phyloP scores from a whole-genome alignment of 2,113 vertebrate species.

The Fulica atra region DNA sequence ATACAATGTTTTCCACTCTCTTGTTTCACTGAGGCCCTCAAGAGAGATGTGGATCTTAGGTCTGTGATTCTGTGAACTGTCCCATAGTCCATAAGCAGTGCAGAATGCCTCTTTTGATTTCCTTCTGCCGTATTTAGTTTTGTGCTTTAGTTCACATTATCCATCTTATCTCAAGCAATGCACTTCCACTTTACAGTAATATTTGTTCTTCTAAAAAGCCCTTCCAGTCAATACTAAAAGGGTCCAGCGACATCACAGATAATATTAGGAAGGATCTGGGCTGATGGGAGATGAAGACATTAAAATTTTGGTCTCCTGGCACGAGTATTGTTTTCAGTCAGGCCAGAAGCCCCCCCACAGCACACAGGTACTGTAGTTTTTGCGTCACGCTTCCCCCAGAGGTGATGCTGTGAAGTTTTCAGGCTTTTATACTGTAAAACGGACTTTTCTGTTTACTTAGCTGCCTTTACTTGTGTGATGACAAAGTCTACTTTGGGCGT shows the following conservation, averaged over 20 bases:
- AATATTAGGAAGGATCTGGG: background rate
- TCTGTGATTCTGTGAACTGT: background rate
- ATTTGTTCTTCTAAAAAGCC: background rate
- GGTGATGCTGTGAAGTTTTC: background rate
- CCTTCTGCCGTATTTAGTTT: background rate
- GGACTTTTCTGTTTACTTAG: slow-evolving; percentile 31
- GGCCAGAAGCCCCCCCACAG: background rate
- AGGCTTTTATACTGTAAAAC: background rate
- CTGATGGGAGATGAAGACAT: background rate
- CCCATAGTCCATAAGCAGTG: background rate
- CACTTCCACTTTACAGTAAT: background rate
- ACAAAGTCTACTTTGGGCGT: background rate
- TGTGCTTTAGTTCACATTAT: background rate
- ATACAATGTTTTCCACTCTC: background rate
- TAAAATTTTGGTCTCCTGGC: background rate
- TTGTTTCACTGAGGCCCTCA: background rate
- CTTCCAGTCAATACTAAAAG: background rate
- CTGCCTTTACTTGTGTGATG: background rate
- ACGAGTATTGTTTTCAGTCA: background rate
- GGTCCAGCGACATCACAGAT: background rate
- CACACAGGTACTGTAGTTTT: background rate
- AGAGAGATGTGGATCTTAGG: background rate
- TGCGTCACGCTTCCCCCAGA: background rate
- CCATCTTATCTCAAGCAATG: background rate
- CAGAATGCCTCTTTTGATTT: background rate